Base-by-base conservation (phyloP, 2,113 vertebrate species). In the Larimichthys crocea region DNA sequence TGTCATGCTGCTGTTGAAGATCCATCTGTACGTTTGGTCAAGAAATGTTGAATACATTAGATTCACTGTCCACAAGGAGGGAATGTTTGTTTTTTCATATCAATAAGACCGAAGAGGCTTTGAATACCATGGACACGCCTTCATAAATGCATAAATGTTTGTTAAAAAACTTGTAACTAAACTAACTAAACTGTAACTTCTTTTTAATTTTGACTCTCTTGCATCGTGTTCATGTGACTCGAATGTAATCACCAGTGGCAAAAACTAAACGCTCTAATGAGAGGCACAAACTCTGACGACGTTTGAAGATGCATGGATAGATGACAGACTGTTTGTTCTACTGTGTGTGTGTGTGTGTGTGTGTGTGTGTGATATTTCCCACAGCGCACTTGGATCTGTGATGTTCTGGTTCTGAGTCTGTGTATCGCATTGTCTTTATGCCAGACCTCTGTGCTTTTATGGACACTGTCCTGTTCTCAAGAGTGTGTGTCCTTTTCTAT, bases 1-100 rank as follows among this genome's bases (percentile, higher is more conserved):
- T 77, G 77, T 68, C 74, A 70, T 57, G 14, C 24, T 61, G 56
- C 72, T 53, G 55, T n/a, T 24, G 10, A 55, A 77, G 35, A 20
- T 40, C 35, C 9, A 40, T 40, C 20, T 1, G 49, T 24, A 71
- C 46, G 29, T 63, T 64, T 63, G 49, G 48, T 67, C 7, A 71
- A 56, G 44, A n/a, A 20, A 5, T 22, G 19, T 2, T 17, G 22
- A n/a, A n/a, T 19, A 6, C 24, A 16, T 44, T 62, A 49, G 20
- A 74, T 22, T 61, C 12, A 17, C 6, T 5, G 24, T 14, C 46
- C 12, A 49, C 6, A 11, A 3, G 44, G 44, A 11, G 10, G 8
- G 2, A 20, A 24, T n/a, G 2, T 0, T 55, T 48, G 17, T 14
- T 14, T 10, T 50, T 53, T 35, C n/a, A 52, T 16, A 52, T 31